Percentiles rank a stretch among this genome's conserved stretches.
Conservation (phyloP, 1,140 invertebrate genomes). For the Drosophila prosaltans region DNA sequence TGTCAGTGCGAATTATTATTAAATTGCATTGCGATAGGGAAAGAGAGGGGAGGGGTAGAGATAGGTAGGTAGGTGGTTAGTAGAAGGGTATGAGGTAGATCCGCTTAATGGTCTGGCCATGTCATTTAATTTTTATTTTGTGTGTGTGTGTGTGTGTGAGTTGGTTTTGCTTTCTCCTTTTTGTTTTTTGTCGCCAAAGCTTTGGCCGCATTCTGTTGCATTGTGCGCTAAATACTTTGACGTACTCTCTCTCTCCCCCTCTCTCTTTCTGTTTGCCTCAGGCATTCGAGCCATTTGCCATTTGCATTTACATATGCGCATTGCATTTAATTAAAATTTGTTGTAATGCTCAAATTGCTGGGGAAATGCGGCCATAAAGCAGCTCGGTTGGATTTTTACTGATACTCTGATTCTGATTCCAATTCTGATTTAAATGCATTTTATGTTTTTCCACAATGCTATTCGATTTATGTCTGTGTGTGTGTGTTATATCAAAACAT, state of each 20-base stretch:
- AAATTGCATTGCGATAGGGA: conserved; percentile 38
- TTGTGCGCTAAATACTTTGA: conserved; percentile 62
- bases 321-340: conserved; percentile 79
- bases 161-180: no score
- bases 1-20: conserved; percentile 61
- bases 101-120: conserved; percentile 58
- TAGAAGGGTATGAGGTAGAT: not conserved
- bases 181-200: conserved; percentile 14
- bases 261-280: conserved; percentile 23
- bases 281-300: conserved; percentile 57
- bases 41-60: not conserved
- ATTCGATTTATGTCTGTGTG: not conserved
- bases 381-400: conserved; percentile 16
- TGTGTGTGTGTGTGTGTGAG: no score
- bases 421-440: conserved; percentile 12
- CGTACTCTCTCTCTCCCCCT: conserved; percentile 26
- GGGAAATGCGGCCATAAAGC: conserved; percentile 60
- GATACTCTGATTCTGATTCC: conserved; percentile 26
- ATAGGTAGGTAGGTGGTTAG: conserved; percentile 19
- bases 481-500: conserved; percentile 57
- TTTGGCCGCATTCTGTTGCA: conserved; percentile 56
- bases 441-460: not conserved
- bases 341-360: conserved; percentile 59
- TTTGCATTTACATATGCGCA: conserved; percentile 73
- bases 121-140: conserved; percentile 45